Percentiles rank a stretch among this genome's conserved stretches.
Evolutionary conservation across 2,888 invertebrate genomes (phyloP).

Genomic region (Brenthis daphne): DNA sequence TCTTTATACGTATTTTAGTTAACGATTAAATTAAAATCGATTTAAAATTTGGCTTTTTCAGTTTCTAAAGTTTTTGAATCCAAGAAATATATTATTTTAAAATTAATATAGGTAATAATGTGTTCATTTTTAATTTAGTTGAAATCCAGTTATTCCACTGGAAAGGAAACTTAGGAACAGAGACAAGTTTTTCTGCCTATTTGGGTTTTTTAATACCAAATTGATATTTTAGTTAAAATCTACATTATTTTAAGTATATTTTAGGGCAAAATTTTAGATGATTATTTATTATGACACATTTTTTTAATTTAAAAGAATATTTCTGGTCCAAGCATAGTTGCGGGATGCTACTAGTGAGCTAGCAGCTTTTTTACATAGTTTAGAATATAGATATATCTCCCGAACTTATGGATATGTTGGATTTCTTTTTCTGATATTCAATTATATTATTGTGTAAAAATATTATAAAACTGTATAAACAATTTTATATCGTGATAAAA

Average conservation of each 20-base stretch:
- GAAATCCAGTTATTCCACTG: too few species aligned
- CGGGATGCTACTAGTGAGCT: background rate
- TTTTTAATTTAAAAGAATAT: conserved; percentile 6
- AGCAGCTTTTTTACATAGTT: background rate
- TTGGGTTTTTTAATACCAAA: too few species aligned
- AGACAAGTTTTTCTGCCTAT: too few species aligned
- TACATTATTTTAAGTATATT: too few species aligned
- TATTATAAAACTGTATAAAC: background rate
- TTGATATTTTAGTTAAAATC: too few species aligned
- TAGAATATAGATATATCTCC: conserved; percentile 2
- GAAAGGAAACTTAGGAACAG: too few species aligned
- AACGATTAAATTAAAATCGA: conserved; percentile 11
- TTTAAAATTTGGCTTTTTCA: conserved; percentile 17
- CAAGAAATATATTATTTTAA: background rate
- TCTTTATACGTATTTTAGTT: conserved; percentile 20
- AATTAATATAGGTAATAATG: conserved; percentile 6
- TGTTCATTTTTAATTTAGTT: too few species aligned
- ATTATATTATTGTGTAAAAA: conserved; percentile 11
- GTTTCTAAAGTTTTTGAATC: conserved; percentile 9
- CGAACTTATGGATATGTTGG: conserved; percentile 18
- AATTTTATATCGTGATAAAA: conserved; percentile 13
- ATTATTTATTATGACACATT: conserved; percentile 9
- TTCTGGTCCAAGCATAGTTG: conserved; percentile 8
- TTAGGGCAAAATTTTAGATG: too few species aligned
- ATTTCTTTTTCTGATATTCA: conserved; percentile 8